These are phyloP conservation scores for Poeciliopsis prolifica DNA, from an alignment of 2,113 vertebrate genomes.

Conservation along the genomic window DNA sequence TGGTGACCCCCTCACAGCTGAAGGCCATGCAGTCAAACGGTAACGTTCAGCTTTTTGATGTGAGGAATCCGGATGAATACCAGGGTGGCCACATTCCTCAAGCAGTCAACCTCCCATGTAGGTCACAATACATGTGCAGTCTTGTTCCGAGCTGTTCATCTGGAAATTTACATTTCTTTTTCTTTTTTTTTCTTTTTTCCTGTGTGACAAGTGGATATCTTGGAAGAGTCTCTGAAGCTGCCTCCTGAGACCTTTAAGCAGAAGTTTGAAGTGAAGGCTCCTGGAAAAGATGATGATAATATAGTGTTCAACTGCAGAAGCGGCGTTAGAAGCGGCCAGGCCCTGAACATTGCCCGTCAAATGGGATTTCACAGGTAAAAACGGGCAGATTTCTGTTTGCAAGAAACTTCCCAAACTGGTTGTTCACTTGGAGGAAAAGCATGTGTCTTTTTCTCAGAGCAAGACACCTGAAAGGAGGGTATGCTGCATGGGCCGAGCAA, in stretches of 20 bases:
- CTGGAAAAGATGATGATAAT: slow-evolving; percentile 72
- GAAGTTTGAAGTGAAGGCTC: slow-evolving; percentile 71
- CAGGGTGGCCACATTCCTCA: slow-evolving; percentile 69
- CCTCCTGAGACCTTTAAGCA: slow-evolving; percentile 73
- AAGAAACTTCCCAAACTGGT: not conserved
- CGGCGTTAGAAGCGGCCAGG: slow-evolving; percentile 75
- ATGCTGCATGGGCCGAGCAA: slow-evolving; percentile 66
- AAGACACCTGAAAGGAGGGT: slow-evolving; percentile 76
- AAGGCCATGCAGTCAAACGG: slow-evolving; percentile 66
- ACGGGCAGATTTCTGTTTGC: not conserved
- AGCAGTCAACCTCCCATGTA: slow-evolving; percentile 77
- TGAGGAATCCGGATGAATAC: slow-evolving; percentile 77
- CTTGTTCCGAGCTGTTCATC: not conserved
- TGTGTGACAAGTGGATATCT: slow-evolving; percentile 63
- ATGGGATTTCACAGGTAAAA: slow-evolving; percentile 78
- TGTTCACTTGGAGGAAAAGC: no score
- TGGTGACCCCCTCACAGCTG: slow-evolving; percentile 76
- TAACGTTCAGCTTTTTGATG: slow-evolving; percentile 76
- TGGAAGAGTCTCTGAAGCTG: slow-evolving; percentile 80
- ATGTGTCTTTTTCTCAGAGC: slow-evolving; percentile 54
- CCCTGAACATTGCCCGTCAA: slow-evolving; percentile 67
- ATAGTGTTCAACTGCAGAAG: slow-evolving; percentile 82
- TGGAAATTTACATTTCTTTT: not conserved
- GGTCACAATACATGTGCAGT: slow-evolving; percentile 6
- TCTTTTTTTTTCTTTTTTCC: not conserved